These are phyloP conservation scores for Dinothrombium tinctorium DNA, from an alignment of 1,140 invertebrate species.

Conservation along the genomic window DNA sequence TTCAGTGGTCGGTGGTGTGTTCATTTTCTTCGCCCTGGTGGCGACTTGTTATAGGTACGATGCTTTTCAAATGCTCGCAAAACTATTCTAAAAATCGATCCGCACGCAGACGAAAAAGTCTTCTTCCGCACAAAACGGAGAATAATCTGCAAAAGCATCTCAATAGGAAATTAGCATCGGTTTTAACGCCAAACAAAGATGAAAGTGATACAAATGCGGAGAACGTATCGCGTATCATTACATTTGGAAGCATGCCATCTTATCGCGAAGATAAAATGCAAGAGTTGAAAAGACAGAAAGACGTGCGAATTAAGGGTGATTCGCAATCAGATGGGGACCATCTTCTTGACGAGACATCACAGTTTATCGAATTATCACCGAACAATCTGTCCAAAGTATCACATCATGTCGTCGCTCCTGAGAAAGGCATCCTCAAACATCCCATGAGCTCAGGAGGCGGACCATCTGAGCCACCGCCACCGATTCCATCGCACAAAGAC, in stretches of 20 bases:
- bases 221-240: constrained; percentile 24
- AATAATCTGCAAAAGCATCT: constrained; percentile 23
- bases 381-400: constrained; percentile 39
- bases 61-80: not conserved
- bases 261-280: constrained; percentile 29
- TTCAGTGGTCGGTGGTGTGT: constrained; percentile 66
- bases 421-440: constrained; percentile 54
- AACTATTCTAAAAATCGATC: not conserved
- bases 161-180: constrained; percentile 43
- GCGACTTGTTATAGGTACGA: constrained; percentile 65
- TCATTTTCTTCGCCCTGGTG: constrained; percentile 77
- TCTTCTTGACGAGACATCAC: constrained; percentile 16
- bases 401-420: constrained; percentile 25
- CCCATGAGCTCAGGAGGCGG: not conserved
- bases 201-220: not conserved
- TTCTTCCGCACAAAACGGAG: constrained; percentile 14
- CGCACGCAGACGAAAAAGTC: constrained; percentile 13
- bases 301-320: not conserved
- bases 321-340: not conserved
- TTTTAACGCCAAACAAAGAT: not conserved
- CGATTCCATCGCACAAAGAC: constrained; percentile 8
- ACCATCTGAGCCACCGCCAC: constrained; percentile 9
- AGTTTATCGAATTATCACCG: constrained; percentile 49
- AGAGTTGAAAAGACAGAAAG: constrained; percentile 8
- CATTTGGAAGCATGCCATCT: constrained; percentile 46